Base-by-base conservation (phyloP, 2,797 vertebrate species). In the Eurystomus glaucurus region DNA sequence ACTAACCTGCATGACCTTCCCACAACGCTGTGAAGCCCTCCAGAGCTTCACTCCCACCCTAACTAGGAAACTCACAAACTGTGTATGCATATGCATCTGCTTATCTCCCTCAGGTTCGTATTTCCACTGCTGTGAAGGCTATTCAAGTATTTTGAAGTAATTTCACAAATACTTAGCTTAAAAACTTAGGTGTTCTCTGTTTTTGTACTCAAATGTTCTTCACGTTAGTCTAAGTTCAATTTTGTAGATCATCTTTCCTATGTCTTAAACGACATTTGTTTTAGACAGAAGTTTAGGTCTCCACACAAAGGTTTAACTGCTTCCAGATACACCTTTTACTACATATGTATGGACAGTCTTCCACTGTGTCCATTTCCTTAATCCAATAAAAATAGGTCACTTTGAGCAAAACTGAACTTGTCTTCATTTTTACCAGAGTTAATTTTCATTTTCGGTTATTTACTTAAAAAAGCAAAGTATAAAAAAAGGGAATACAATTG, bases 21-120 rank as follows among this genome's bases (percentile, higher is more conserved):
- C 33, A 77, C 51, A 61, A 46, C 3, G 19, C 43, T 43, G 8
- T 66, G 29, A 76, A 57, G 33, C 31, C 13, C 26, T 62, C 43
- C 60, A 55, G n/a, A 45, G 8, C 22, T 41, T 51, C 9, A 23
- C 10, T 77, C n/a, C 76, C 26, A 35, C 13, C 21, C 18, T 51
- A 18, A 17, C 25, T 2, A 31, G 11, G 14, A 69, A 21, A 78
- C n/a, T 57, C 3, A 1, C 8, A 25, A 82, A 70, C 28, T 39
- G 6, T 19, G 19, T 9, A 33, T 21, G 28, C 12, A 31, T 6
- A 19, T 1, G 7, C 60, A 81, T 3, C 39, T 68, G 54, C 33
- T 74, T 50, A 54, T 39, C 46, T 62, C 29, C 14, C 33, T 72
- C 2, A 4, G 48, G 7, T 54, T 23, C 0, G 0, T 5, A 48